Evolutionary conservation across 2,888 invertebrate genomes (phyloP).

Genomic region (Tenthredo notha): DNA sequence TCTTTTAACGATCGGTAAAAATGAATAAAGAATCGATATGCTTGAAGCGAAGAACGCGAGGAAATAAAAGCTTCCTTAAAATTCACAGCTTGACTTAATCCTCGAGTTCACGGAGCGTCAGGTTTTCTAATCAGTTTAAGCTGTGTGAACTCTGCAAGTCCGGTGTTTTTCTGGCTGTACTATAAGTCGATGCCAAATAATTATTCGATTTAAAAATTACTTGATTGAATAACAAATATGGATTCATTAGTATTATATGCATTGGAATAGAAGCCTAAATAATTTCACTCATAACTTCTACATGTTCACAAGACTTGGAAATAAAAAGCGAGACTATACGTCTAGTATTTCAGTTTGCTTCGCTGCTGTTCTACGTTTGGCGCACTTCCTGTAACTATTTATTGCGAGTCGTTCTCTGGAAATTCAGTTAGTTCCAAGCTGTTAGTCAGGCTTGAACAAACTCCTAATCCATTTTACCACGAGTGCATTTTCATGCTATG

Average conservation of each 20-base stretch:
- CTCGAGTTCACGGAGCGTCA: neutral
- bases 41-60: neutral
- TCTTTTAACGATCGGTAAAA: neutral
- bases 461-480: conserved; percentile 10
- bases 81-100: conserved; percentile 4
- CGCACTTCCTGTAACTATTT: conserved; percentile 9
- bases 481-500: conserved; percentile 17
- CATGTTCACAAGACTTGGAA: neutral
- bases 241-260: neutral
- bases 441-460: conserved; percentile 35
- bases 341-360: neutral
- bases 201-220: neutral
- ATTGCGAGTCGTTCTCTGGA: neutral
- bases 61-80: neutral
- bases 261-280: neutral
- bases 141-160: neutral
- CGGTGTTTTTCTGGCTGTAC: neutral
- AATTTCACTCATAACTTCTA: conserved; percentile 18
- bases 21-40: neutral
- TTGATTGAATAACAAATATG: neutral
- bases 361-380: neutral
- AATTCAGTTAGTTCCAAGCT: conserved; percentile 34
- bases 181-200: neutral
- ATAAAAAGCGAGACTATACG: neutral
- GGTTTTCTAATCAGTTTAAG: neutral